Conservation (phyloP, 2,113 vertebrate species). For the Lontra canadensis region DNA sequence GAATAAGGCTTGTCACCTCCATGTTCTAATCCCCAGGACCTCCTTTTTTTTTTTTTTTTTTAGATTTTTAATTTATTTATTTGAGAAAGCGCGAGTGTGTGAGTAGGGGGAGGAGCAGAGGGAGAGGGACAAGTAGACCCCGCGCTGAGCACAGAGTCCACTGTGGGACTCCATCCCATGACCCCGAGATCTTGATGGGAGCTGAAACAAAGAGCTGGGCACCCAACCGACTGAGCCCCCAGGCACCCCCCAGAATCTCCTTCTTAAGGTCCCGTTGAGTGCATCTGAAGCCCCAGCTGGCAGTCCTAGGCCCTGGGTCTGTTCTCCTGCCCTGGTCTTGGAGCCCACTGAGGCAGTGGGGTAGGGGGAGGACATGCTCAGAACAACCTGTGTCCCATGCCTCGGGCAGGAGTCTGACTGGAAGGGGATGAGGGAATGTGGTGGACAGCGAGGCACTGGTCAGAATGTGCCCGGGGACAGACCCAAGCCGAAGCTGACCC, state of each 20-base stretch:
- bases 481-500: too few species aligned
- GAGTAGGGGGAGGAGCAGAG: too few species aligned
- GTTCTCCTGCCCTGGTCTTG: background rate
- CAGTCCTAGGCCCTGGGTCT: background rate
- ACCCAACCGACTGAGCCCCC: background rate
- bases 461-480: background rate
- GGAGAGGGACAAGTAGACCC: too few species aligned
- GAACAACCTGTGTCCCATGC: fast-evolving
- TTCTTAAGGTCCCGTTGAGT: background rate
- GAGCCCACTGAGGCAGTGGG: background rate
- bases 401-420: background rate
- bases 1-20: background rate
- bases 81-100: too few species aligned
- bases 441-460: background rate
- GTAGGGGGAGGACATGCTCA: fast-evolving
- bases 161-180: too few species aligned
- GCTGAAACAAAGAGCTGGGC: too few species aligned
- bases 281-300: background rate
- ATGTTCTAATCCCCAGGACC: background rate
- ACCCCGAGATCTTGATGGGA: too few species aligned
- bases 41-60: background rate
- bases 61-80: too few species aligned
- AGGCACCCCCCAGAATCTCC: background rate
- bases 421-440: background rate
- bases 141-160: too few species aligned